A percentile compares a stretch with the other conserved stretches of the same genome.
Conservation (phyloP, 2,797 vertebrate species). For the Poeciliopsis gracilis region DNA sequence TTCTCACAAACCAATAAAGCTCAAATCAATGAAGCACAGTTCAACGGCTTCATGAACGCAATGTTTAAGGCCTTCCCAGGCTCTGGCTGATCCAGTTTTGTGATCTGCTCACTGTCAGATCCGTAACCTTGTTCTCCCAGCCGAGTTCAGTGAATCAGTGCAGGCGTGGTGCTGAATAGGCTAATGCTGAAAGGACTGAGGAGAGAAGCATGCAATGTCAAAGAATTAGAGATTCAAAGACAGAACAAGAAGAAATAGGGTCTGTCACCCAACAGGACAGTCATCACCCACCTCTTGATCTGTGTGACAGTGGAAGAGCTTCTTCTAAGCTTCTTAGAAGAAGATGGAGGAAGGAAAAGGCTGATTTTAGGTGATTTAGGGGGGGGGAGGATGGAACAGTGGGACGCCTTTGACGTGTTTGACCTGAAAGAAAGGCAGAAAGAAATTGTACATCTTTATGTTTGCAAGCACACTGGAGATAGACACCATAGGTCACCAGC, state of each 20-base stretch:
- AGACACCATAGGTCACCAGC: no score
- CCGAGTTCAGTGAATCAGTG: conserved; percentile 52
- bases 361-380: conserved; percentile 32
- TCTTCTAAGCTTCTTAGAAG: conserved; percentile 29
- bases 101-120: background rate
- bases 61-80: background rate
- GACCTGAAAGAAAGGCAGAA: conserved; percentile 33
- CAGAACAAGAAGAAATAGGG: background rate
- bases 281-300: conserved; percentile 51
- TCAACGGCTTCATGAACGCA: background rate
- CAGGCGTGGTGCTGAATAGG: conserved; percentile 50
- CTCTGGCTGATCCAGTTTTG: background rate
- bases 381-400: conserved; percentile 38
- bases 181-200: conserved; percentile 62
- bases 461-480: background rate
- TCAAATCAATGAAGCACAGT: background rate
- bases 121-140: background rate
- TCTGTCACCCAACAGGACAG: background rate
- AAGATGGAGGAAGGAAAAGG: conserved; percentile 29
- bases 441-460: background rate
- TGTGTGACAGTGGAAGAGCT: conserved; percentile 32
- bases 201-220: background rate
- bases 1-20: background rate
- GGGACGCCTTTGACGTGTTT: conserved; percentile 24
- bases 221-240: background rate